Evolutionary conservation across 2,113 vertebrate species (phyloP).

Genomic region (Leptocoma aspasia): DNA sequence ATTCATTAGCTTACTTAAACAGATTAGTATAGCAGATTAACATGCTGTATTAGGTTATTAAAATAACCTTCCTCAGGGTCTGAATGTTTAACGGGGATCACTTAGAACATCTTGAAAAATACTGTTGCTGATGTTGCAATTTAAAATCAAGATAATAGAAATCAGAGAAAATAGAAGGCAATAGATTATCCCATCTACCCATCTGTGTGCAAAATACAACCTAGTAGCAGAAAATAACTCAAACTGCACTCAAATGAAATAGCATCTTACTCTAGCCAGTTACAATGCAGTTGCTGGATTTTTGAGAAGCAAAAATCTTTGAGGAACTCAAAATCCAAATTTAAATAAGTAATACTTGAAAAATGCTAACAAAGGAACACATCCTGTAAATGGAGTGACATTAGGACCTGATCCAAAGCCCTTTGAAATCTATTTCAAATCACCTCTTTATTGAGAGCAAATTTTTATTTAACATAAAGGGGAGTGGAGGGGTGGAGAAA

Average conservation of each 20-base stretch:
- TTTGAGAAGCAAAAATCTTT: not conserved
- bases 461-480: not conserved
- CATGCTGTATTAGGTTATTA: not conserved
- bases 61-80: not conserved
- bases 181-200: not conserved
- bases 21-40: not conserved
- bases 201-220: not conserved
- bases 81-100: not conserved
- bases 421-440: not conserved
- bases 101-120: not conserved
- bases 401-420: not conserved
- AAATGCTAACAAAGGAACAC: not conserved
- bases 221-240: not conserved
- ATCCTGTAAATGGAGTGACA: not conserved
- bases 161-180: not conserved
- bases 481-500: accelerated
- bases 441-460: not conserved
- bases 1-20: not conserved
- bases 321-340: not conserved
- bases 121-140: not conserved
- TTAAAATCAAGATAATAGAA: not conserved
- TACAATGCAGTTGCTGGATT: not conserved
- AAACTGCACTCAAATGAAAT: not conserved
- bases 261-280: not conserved
- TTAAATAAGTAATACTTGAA: not conserved